phyloP scores from a whole-genome alignment of 2,888 invertebrate species.

The Melolontha melolontha region DNA sequence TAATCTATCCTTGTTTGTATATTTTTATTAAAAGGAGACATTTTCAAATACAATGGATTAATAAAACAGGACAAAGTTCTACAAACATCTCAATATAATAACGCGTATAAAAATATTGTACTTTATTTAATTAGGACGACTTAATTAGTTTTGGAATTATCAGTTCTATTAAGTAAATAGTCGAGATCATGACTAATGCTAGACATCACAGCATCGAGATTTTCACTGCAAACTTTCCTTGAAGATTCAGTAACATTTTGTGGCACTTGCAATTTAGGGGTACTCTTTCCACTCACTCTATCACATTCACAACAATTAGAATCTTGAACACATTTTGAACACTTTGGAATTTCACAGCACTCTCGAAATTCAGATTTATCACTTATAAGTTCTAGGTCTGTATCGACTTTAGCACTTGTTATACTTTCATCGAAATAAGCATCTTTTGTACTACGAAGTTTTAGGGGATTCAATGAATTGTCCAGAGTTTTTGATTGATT shows the following conservation, averaged over 20 bases:
- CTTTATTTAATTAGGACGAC: too few species aligned
- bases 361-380: slow-evolving; percentile 11
- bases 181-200: slow-evolving; percentile 85
- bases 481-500: slow-evolving; percentile 1
- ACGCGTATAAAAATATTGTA: too few species aligned
- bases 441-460: neutral
- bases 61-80: too few species aligned
- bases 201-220: slow-evolving; percentile 76
- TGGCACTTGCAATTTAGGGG: neutral
- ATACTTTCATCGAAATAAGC: too few species aligned
- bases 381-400: neutral
- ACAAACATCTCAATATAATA: too few species aligned
- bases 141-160: slow-evolving; percentile 6
- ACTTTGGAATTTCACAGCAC: slow-evolving; percentile 25
- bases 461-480: neutral
- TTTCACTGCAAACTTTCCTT: slow-evolving; percentile 41
- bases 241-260: neutral
- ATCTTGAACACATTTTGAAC: slow-evolving; percentile 22
- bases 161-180: slow-evolving; percentile 74
- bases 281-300: neutral
- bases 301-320: slow-evolving; percentile 11
- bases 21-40: slow-evolving; percentile 16
- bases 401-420: neutral
- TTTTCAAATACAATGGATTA: slow-evolving; percentile 8
- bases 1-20: neutral